Evolutionary conservation across 2,888 invertebrate genomes (phyloP), one percentile per base, ranked within the genome.

Genomic region (Lithosia quadra): DNA sequence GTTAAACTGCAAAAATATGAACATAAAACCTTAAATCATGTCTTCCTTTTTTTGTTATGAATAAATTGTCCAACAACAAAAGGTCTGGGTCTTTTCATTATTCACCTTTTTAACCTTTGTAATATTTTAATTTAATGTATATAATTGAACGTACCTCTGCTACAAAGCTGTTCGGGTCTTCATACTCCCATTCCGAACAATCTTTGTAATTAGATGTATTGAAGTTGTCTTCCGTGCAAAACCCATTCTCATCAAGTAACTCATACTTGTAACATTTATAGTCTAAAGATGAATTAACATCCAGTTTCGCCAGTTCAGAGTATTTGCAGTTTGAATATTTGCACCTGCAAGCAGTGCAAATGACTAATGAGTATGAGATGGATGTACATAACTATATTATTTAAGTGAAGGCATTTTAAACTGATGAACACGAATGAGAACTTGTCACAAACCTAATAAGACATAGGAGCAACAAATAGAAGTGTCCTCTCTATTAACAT

Each of bases 1-100:
- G 59, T 78, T 72, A 67, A 82, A 82, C 82, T 83, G 65, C 18
- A 33, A 58, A 58, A 7, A 9, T n/a, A n/a, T n/a, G n/a, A n/a
- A n/a, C n/a, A n/a, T n/a, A n/a, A n/a, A n/a, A n/a, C n/a, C n/a
- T n/a, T n/a, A n/a, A n/a, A n/a, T n/a, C n/a, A n/a, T n/a, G n/a
- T n/a, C n/a, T n/a, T n/a, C n/a, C n/a, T 43, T 43, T 43, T 18
- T 43, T 43, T 43, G 15, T 18, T 5, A 43, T 5, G 7, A 43
- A 43, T 43, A 43, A 43, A 43, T 43, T 39, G 15, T 39, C 2
- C 39, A 39, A 39, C 39, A 15, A 15, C 4, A 43, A 18, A 15
- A n/a, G n/a, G n/a, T n/a, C n/a, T n/a, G n/a, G n/a, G n/a, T n/a
- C n/a, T n/a, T n/a, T n/a, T n/a, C n/a, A n/a, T n/a, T 36, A 36